Percentiles rank a stretch among this genome's conserved stretches.
phyloP scores from a whole-genome alignment of 2,888 invertebrate genomes.

The Bhutanitis thaidina region DNA sequence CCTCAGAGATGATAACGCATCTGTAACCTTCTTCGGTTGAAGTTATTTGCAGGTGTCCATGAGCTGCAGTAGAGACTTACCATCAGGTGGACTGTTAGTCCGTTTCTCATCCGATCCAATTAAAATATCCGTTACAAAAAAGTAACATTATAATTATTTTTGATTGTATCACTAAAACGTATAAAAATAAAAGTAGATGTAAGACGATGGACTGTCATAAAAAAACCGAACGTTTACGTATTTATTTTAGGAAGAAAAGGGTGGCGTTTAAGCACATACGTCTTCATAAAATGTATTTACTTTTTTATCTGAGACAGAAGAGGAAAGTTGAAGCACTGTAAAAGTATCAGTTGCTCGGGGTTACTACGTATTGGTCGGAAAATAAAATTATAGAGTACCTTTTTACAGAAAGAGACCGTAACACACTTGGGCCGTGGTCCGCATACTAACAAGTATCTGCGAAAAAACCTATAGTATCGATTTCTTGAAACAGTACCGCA shows the following conservation, averaged over 20 bases:
- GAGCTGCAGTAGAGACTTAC: no score
- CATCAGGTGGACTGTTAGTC: no score
- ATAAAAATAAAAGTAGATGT: not conserved
- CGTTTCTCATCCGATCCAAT: no score
- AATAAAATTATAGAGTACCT: conserved; percentile 79
- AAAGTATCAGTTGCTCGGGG: conserved; percentile 70
- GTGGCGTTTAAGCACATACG: conserved; percentile 1
- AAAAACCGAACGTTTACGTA: conserved; percentile 11
- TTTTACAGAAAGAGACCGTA: conserved; percentile 68
- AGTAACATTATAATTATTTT: no score
- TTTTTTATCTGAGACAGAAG: conserved; percentile 41
- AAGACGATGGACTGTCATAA: not conserved
- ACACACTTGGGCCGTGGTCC: conserved; percentile 56
- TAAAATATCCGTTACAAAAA: no score
- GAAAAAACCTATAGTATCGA: conserved; percentile 51
- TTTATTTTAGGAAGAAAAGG: not conserved
- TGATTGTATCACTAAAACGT: no score
- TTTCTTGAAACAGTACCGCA: conserved; percentile 50
- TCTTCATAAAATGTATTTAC: conserved; percentile 37
- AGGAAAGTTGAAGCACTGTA: conserved; percentile 43
- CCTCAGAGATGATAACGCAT: no score
- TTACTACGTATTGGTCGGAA: conserved; percentile 75
- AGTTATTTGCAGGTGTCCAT: no score
- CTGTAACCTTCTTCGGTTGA: no score
- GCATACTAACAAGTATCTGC: conserved; percentile 53